Evolutionary conservation across 1,140 invertebrate genomes (phyloP).

Genomic region (Calycopis cecrops): DNA sequence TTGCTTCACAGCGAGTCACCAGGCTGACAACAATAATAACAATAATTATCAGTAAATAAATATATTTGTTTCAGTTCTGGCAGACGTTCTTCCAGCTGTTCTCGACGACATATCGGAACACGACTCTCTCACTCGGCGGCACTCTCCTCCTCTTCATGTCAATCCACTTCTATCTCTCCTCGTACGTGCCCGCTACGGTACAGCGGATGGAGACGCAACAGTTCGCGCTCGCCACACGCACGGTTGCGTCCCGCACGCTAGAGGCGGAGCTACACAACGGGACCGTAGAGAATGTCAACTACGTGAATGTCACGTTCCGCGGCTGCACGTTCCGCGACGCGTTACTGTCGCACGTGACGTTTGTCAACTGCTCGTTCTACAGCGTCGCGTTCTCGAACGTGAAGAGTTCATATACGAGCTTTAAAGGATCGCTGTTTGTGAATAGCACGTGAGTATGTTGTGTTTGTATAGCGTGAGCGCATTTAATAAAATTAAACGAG

Average conservation of each 20-base stretch:
- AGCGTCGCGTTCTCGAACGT: slow-evolving; percentile 66
- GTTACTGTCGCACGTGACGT: slow-evolving; percentile 67
- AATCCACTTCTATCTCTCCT: slow-evolving; percentile 61
- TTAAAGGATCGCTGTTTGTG: slow-evolving; percentile 53
- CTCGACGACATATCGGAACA: slow-evolving; percentile 67
- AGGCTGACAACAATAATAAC: no score
- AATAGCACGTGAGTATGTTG: slow-evolving; percentile 62
- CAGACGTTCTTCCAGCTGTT: slow-evolving; percentile 77
- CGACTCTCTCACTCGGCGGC: slow-evolving; percentile 59
- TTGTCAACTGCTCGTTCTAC: slow-evolving; percentile 64
- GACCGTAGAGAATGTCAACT: slow-evolving; percentile 60
- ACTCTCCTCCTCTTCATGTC: slow-evolving; percentile 48
- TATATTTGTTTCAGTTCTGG: slow-evolving; percentile 70
- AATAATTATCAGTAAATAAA: no score
- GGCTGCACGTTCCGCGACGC: slow-evolving; percentile 67
- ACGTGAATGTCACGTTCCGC: slow-evolving; percentile 54
- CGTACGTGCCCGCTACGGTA: slow-evolving; percentile 54
- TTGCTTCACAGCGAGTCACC: no score
- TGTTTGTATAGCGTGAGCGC: no score
- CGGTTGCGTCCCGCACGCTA: slow-evolving; percentile 32
- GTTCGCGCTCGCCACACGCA: slow-evolving; percentile 42
- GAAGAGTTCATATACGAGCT: slow-evolving; percentile 62
- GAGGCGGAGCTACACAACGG: slow-evolving; percentile 48
- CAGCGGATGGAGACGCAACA: slow-evolving; percentile 41
- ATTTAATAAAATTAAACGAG: no score